phyloP scores from a whole-genome alignment of 2,113 vertebrate genomes.

The Etheostoma spectabile region DNA sequence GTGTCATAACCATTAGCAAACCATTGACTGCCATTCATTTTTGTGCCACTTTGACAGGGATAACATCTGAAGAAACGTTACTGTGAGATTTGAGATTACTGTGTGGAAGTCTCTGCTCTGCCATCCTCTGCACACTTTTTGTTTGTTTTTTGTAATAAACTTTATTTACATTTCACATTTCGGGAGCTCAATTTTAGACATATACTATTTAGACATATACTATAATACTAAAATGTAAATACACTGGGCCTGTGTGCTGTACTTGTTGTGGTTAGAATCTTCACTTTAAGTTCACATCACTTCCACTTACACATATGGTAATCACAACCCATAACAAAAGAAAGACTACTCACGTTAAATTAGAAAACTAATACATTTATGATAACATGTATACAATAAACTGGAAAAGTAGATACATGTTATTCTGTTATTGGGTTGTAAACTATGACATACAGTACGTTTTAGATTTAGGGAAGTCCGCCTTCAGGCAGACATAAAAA shows the following conservation, averaged over 20 bases:
- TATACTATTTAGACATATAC: too few relatives aligned
- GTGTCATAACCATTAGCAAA: too few relatives aligned
- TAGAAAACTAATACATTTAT: slow-evolving; percentile 1
- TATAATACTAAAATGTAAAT: not conserved
- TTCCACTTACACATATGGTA: not conserved
- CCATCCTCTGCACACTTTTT: too few relatives aligned
- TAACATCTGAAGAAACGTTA: too few relatives aligned
- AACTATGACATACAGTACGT: not conserved
- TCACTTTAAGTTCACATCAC: slow-evolving; percentile 4
- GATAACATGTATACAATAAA: not conserved
- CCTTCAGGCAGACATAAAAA: slow-evolving; percentile 35
- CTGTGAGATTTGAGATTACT: too few relatives aligned
- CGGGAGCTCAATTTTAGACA: slow-evolving; percentile 56
- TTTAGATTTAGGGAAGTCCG: slow-evolving; percentile 51
- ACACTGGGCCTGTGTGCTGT: not conserved
- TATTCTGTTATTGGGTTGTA: slow-evolving; percentile 36
- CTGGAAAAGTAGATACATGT: not conserved
- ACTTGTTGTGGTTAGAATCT: not conserved
- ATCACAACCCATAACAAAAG: slow-evolving; percentile 5
- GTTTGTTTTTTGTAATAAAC: too few relatives aligned
- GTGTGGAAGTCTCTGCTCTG: too few relatives aligned
- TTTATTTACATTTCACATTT: slow-evolving; percentile 54
- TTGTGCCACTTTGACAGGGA: too few relatives aligned
- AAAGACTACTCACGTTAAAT: slow-evolving; percentile 14
- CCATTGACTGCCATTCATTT: too few relatives aligned